Conservation (phyloP, 2,113 vertebrate species). For the Cinclus mexicanus region DNA sequence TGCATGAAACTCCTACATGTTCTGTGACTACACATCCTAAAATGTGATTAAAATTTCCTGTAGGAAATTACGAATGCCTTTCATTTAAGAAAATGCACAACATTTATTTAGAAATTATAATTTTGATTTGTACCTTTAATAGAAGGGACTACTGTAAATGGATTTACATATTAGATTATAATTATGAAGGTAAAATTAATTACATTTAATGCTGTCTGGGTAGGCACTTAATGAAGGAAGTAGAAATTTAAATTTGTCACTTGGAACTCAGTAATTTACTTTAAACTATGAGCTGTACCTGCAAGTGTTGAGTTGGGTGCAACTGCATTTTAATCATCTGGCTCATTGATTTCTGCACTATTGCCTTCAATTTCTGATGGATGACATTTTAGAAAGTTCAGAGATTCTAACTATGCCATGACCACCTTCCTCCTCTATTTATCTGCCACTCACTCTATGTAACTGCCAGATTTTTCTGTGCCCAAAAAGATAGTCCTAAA, state of each 20-base stretch:
- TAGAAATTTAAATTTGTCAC: constrained; percentile 43
- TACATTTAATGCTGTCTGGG: constrained; percentile 28
- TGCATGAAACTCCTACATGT: background rate
- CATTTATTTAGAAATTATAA: constrained; percentile 50
- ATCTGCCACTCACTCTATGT: background rate
- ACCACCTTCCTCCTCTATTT: background rate
- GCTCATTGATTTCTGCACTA: background rate
- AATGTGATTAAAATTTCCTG: constrained; percentile 33
- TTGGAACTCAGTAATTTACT: background rate
- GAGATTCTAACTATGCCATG: background rate
- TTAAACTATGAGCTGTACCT: background rate
- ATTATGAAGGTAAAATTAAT: constrained; percentile 58
- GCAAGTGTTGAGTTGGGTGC: background rate
- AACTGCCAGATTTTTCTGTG: background rate
- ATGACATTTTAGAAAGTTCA: background rate
- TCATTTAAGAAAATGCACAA: constrained; percentile 26
- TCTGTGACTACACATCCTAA: background rate
- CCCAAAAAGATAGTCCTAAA: background rate
- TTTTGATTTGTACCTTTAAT: constrained; percentile 58
- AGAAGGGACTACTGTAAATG: constrained; percentile 41
- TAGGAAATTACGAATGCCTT: constrained; percentile 35
- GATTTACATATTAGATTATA: constrained; percentile 66
- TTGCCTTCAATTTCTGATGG: background rate
- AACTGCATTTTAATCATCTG: background rate
- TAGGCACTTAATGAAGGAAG: constrained; percentile 49